These are phyloP conservation scores for Rotaria macrura DNA, from an alignment of 2,888 invertebrate genomes.

Conservation along the genomic window DNA sequence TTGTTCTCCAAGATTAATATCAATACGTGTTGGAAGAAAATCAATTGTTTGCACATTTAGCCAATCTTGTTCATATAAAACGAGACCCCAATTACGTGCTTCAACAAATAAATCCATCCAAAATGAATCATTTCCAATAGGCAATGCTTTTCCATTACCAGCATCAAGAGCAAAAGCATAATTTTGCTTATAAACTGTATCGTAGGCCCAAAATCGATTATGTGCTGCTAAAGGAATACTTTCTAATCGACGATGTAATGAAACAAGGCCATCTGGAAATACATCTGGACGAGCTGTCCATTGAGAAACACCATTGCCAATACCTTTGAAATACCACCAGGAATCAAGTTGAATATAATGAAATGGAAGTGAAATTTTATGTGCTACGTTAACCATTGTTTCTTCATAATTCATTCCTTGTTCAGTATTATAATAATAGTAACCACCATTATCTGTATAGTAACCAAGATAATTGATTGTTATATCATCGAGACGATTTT, in stretches of 20 bases:
- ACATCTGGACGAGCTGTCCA: constrained; percentile 26
- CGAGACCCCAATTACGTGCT: constrained; percentile 39
- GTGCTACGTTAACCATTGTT: constrained; percentile 21
- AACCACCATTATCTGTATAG: constrained; percentile 27
- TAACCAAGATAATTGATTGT: constrained; percentile 35
- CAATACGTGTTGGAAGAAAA: constrained; percentile 37
- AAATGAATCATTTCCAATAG: constrained; percentile 38
- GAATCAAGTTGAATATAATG: constrained; percentile 31
- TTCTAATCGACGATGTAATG: constrained; percentile 3
- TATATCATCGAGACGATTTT: constrained; percentile 27
- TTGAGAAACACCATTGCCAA: constrained; percentile 21
- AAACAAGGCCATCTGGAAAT: constrained; percentile 27
- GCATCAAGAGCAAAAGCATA: constrained; percentile 39
- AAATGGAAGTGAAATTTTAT: constrained; percentile 24
- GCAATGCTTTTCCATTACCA: constrained; percentile 33
- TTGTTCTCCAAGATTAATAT: constrained; percentile 37
- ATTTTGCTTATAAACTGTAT: constrained; percentile 41
- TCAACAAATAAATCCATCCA: constrained; percentile 39
- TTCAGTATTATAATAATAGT: constrained; percentile 32
- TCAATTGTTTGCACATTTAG: constrained; percentile 40
- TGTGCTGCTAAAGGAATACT: constrained; percentile 31
- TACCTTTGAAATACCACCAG: constrained; percentile 32
- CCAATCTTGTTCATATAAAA: constrained; percentile 43
- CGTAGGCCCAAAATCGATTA: constrained; percentile 38
- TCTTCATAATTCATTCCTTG: constrained; percentile 25